Evolutionary conservation across 1,140 invertebrate genomes (phyloP).

Genomic region (Pristionchus pacificus): DNA sequence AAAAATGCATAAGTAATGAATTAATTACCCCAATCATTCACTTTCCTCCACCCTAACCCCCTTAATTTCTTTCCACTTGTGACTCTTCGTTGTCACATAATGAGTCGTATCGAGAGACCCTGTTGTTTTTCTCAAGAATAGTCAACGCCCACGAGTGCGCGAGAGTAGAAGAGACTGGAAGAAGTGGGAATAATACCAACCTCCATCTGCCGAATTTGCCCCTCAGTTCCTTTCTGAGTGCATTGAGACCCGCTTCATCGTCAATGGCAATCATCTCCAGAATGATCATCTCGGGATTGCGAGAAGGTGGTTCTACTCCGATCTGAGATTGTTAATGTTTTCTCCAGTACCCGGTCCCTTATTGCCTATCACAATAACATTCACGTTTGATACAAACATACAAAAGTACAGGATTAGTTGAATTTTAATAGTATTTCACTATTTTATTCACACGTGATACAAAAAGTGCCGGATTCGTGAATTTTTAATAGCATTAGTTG

Average conservation of each 20-base stretch:
- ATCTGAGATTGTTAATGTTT: slow-evolving; percentile 4
- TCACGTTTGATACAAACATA: too few species aligned
- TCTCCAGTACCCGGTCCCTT: too few species aligned
- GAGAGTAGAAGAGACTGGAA: background rate
- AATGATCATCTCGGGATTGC: slow-evolving; percentile 2
- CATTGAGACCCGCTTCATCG: background rate
- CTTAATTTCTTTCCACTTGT: background rate
- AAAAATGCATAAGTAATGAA: background rate
- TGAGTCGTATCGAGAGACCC: too few species aligned
- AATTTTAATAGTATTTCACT: too few species aligned
- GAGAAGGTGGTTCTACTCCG: slow-evolving; percentile 12
- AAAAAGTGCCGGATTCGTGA: too few species aligned
- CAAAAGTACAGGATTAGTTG: too few species aligned
- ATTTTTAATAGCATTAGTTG: too few species aligned
- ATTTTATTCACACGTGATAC: too few species aligned
- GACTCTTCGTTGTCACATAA: too few species aligned
- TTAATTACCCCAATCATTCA: background rate
- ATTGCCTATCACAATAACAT: too few species aligned
- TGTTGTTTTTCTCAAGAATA: too few species aligned
- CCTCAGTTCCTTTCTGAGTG: background rate
- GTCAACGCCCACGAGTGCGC: background rate
- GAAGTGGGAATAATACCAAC: background rate
- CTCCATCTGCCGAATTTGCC: slow-evolving; percentile 11
- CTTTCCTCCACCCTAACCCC: background rate
- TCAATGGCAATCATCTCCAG: background rate